Base-by-base conservation (phyloP, 2,888 invertebrate species). In the Galerucella pusilla region DNA sequence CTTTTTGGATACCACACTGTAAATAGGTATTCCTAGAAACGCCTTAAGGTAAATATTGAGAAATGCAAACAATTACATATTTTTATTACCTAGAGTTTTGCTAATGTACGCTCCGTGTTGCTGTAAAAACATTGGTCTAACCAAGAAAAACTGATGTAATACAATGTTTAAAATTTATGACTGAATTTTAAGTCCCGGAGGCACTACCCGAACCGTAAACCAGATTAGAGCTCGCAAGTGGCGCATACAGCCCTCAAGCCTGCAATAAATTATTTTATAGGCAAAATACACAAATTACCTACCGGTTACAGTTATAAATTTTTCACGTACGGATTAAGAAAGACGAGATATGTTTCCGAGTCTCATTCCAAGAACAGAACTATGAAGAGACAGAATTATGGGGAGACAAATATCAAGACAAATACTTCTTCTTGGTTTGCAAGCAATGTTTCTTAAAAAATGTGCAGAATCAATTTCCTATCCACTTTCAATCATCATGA, bases 171-270 rank as follows among this genome's bases (percentile, higher is more conserved):
- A 71, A 71, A 71, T 71, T 71, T 71, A 71, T 65, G 59, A 71
- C 52, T 65, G 57, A 71, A 60, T 57, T 71, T 65, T 71, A 65
- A 65, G 57, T 45, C 20, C 65, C 42, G 9, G 42, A 25, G 57
- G 68, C 71, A 68, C 71, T 71, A 60, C 68, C 71, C 61, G 61
- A 52, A 68, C 64, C 42, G 63, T 75, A 72, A 75, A 75, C 75
- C 75, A 75, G 75, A 75, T 75, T 75, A 75, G 57, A 67, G 75
- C 68, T 65, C 65, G 71, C 71, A 71, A 71, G 71, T 71, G 65
- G 71, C 54, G 71, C 71, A 57, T 71, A 45, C 65, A 71, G 52
- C 57, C 65, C 71, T 57, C 71, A 65, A 52, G 71, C 65, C 74
- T 60, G 66, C 65, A 67, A 74, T 74, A 71, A 74, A 74, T 74